Base-by-base conservation (phyloP, 2,888 invertebrate species). In the Oxycera nigricornis region DNA sequence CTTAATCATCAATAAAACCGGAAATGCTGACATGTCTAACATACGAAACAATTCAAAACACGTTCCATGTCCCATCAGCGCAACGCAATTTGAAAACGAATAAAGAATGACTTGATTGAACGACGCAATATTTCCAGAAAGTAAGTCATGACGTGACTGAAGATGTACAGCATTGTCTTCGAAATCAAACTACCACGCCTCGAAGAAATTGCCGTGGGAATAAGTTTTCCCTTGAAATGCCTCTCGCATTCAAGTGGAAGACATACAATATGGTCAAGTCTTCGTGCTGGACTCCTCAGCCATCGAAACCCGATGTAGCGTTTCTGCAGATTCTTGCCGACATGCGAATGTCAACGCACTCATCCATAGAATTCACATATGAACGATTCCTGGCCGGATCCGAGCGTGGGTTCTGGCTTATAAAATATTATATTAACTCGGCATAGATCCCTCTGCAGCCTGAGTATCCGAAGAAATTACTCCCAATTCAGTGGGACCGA, bases 151-250 rank as follows among this genome's bases (percentile, higher is more conserved):
- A n/a, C 17, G 14, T 39, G 55, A 55, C 24, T 24, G 17, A 24
- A 39, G 39, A 17, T n/a, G 17, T 39, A 50, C 28, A 70, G 52
- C 55, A 52, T 31, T 70, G 30, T 70, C 70, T 70, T 70, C 50
- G 65, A 24, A 67, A 65, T 75, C 46, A 46, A 46, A 55, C 61
- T 39, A 57, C 75, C 72, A 75, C 75, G 75, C 73, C 73, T 73
- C 30, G 20, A 2, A 46, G 52, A 65, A 68, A 75, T 75, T 75
- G 55, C 55, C 75, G 75, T 75, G 75, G 75, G 75, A 75, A 75
- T 59, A 30, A 31, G 9, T 39, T 24, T 52, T 73, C 67, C 41
- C 67, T 31, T 30, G 31, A 2, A 35, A 59, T 30, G 35, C 2
- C 39, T 22, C 57, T 39, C 20, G 70, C 52, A 70, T 30, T 70